phyloP scores from a whole-genome alignment of 2,113 vertebrate genomes.

The Toxotes chatareus region DNA sequence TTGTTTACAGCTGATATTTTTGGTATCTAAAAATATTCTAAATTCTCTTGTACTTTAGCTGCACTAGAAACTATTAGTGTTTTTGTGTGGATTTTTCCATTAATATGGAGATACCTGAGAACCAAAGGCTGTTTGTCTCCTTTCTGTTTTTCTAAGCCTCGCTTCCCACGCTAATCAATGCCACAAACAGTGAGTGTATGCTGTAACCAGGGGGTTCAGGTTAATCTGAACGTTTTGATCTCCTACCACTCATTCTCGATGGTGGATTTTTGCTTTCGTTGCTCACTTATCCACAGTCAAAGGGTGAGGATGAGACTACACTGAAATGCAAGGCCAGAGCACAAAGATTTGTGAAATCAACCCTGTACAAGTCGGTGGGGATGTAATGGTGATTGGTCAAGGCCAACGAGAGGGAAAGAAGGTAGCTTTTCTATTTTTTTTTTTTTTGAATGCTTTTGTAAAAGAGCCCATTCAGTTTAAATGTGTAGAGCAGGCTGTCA shows the following conservation, averaged over 20 bases:
- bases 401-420: neutral
- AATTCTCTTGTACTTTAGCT: neutral
- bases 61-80: neutral
- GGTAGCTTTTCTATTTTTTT: neutral
- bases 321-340: neutral
- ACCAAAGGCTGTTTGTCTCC: neutral
- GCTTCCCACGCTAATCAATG: constrained; percentile 21
- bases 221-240: constrained; percentile 1
- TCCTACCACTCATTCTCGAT: neutral
- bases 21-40: neutral
- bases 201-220: constrained; percentile 15
- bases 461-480: neutral
- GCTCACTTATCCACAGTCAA: constrained; percentile 19
- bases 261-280: constrained; percentile 26
- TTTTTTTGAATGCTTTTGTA: neutral
- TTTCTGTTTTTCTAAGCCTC: neutral
- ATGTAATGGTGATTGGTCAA: neutral
- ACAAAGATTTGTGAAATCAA: neutral
- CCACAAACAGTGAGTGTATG: constrained; percentile 9
- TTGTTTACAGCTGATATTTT: neutral
- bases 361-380: neutral
- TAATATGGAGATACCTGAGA: neutral
- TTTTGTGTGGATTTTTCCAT: constrained; percentile 1
- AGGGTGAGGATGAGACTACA: neutral
- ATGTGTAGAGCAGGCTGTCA: neutral